Evolutionary conservation across 1,140 invertebrate genomes (phyloP).

Genomic region (Drosophila murphyi): DNA sequence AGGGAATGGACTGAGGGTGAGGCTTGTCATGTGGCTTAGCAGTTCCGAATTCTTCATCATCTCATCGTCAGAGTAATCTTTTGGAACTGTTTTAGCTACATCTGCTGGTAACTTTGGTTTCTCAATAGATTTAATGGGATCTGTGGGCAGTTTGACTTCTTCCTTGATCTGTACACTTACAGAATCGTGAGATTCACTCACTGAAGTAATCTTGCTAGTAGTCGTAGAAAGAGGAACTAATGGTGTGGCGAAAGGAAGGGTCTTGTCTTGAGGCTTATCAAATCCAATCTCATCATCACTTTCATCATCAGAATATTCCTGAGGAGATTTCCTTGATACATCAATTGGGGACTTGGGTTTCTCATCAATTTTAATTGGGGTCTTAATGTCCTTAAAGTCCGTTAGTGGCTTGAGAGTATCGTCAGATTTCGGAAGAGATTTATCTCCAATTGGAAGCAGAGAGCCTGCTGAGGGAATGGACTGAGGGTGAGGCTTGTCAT

Average conservation of each 20-base stretch:
- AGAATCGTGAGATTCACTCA: not conserved
- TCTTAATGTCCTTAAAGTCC: conserved; percentile 11
- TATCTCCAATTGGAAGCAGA: conserved; percentile 3
- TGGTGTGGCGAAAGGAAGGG: not conserved
- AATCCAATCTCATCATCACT: conserved; percentile 18
- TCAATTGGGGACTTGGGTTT: conserved; percentile 28
- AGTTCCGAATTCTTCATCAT: too few relatives aligned
- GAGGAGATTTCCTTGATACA: not conserved
- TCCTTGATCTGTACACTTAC: not conserved
- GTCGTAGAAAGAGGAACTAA: not conserved
- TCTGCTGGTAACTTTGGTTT: conserved; percentile 11
- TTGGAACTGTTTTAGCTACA: not conserved
- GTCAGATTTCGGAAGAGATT: not conserved
- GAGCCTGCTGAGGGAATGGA: not conserved
- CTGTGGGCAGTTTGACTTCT: not conserved
- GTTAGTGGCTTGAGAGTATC: not conserved
- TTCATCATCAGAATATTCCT: conserved; percentile 25
- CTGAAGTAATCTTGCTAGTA: not conserved
- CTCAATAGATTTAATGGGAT: conserved; percentile 14
- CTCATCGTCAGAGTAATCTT: too few relatives aligned
- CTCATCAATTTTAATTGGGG: conserved; percentile 21
- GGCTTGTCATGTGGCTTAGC: too few relatives aligned
- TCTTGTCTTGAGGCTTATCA: conserved; percentile 4
- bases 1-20: not conserved
- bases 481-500: not conserved